Conservation (phyloP, 2,888 invertebrate genomes). For the Latheticus oryzae region DNA sequence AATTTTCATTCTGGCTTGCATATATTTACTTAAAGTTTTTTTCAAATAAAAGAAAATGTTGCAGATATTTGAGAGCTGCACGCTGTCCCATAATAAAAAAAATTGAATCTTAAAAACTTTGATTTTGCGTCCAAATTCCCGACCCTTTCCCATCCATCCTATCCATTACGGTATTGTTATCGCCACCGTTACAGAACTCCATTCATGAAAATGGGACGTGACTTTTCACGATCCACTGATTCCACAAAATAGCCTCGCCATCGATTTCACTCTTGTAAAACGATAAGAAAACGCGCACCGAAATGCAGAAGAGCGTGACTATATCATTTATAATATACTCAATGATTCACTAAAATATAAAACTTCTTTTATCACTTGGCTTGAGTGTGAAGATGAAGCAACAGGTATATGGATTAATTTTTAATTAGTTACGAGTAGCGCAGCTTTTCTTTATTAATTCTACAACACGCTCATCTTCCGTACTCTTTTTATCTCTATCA, state of each 20-base stretch:
- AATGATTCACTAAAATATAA: too few relatives aligned
- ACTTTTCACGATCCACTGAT: constrained; percentile 41
- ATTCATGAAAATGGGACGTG: constrained; percentile 43
- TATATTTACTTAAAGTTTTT: too few relatives aligned
- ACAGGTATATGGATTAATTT: constrained; percentile 34
- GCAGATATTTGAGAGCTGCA: too few relatives aligned
- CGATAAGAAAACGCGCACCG: constrained; percentile 45
- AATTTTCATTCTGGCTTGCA: constrained; percentile 42
- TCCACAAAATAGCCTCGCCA: constrained; percentile 47
- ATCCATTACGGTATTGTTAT: constrained; percentile 37
- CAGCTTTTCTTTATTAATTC: constrained; percentile 16
- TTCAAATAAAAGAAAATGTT: too few relatives aligned
- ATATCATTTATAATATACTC: too few relatives aligned
- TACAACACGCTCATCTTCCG: constrained; percentile 5
- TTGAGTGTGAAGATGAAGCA: too few relatives aligned
- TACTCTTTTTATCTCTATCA: too few relatives aligned
- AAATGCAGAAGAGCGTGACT: constrained; percentile 35
- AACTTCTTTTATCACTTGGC: too few relatives aligned
- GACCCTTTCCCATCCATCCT: too few relatives aligned
- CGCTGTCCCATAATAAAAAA: too few relatives aligned
- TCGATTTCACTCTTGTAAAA: constrained; percentile 46
- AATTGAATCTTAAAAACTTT: too few relatives aligned
- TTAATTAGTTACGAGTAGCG: constrained; percentile 21
- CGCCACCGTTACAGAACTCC: constrained; percentile 31
- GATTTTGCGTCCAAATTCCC: too few relatives aligned